These are phyloP conservation scores for Poliocrania exsul DNA, from an alignment of 2,797 vertebrate genomes.

Conservation along the genomic window DNA sequence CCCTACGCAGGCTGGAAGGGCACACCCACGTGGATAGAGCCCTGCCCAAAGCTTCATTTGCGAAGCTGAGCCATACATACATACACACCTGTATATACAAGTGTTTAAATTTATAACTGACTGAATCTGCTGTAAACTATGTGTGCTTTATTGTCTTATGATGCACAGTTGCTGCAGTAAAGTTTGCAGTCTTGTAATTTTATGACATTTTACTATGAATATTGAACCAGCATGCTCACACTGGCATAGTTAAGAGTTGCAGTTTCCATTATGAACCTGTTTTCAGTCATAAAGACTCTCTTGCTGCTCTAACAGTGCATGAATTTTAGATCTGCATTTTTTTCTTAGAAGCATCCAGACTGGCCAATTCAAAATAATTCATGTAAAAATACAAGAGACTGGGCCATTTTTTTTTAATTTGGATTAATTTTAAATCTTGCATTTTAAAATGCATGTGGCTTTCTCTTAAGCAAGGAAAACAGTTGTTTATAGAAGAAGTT, in stretches of 20 bases:
- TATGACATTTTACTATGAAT: constrained; percentile 49
- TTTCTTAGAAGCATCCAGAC: not conserved
- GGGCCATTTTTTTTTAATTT: not conserved
- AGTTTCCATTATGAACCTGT: constrained; percentile 45
- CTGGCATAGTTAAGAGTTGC: constrained; percentile 42
- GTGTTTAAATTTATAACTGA: constrained; percentile 55
- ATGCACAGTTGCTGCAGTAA: constrained; percentile 58
- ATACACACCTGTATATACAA: not conserved
- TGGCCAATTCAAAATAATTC: not conserved
- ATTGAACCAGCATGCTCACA: constrained; percentile 26
- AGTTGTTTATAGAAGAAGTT: not conserved
- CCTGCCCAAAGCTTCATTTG: no score
- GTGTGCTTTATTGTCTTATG: constrained; percentile 61
- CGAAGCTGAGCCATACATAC: no score
- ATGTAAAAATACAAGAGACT: not conserved
- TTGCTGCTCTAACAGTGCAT: not conserved
- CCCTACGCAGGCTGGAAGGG: no score
- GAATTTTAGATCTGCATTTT: not conserved
- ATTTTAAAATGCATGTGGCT: not conserved
- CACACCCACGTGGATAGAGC: no score
- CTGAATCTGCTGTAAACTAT: constrained; percentile 58
- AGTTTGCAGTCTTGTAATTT: constrained; percentile 60
- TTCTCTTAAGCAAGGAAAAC: not conserved
- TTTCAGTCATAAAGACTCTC: constrained; percentile 11
- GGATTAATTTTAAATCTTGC: not conserved